Conservation (phyloP, 2,888 invertebrate genomes). For the Clunio marinus region DNA sequence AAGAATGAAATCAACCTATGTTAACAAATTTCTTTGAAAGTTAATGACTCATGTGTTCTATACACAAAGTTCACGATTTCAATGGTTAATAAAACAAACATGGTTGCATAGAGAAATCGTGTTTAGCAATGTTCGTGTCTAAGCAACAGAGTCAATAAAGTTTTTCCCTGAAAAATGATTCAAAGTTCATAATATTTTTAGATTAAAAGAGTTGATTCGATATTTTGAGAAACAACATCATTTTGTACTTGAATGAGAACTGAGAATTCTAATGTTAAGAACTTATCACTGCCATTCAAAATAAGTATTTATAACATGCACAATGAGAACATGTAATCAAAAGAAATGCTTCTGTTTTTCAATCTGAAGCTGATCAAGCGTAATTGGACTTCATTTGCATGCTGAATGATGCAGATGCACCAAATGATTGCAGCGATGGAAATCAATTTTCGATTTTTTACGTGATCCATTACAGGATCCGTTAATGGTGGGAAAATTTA, state of each 20-base stretch:
- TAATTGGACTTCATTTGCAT: neutral
- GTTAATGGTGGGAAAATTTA: neutral
- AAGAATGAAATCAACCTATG: too few species aligned
- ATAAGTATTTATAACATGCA: neutral
- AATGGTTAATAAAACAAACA: neutral
- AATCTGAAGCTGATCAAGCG: constrained; percentile 11
- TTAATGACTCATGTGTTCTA: too few species aligned
- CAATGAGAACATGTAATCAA: neutral
- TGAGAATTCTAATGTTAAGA: too few species aligned
- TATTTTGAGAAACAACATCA: too few species aligned
- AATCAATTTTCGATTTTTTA: constrained; percentile 25
- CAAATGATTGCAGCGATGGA: neutral
- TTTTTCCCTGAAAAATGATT: too few species aligned
- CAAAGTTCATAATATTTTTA: too few species aligned
- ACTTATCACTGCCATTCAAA: too few species aligned
- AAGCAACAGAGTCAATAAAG: neutral
- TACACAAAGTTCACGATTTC: too few species aligned
- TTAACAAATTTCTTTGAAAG: too few species aligned
- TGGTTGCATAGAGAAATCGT: neutral
- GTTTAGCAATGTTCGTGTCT: constrained; percentile 1
- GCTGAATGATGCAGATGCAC: neutral
- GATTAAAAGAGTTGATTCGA: too few species aligned
- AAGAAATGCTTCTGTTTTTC: constrained; percentile 10
- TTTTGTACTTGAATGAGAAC: too few species aligned
- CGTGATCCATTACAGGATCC: constrained; percentile 16